A percentile compares a stretch with the other conserved stretches of the same genome.
Conservation (phyloP, 30 jellyfish, hydroid and myxozoan species). For the Sanderia malayensis region DNA sequence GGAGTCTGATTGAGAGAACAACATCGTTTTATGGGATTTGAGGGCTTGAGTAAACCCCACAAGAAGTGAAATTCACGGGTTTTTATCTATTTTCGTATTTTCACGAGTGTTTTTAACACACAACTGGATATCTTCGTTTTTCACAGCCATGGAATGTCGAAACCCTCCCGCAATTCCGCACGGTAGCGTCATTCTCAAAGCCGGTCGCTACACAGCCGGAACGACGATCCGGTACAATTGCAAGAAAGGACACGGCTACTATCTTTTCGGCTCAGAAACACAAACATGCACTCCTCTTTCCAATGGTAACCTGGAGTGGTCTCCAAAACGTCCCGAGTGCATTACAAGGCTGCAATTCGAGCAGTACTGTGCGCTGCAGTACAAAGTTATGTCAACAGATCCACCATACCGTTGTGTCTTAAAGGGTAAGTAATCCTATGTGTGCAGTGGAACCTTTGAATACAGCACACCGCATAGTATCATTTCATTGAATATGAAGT, state of each 20-base stretch:
- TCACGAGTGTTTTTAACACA: too few species aligned
- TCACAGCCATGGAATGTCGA: too few species aligned
- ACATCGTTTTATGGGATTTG: too few species aligned
- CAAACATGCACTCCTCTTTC: constrained; percentile 41
- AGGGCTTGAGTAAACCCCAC: too few species aligned
- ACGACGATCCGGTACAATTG: constrained; percentile 26
- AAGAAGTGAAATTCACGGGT: too few species aligned
- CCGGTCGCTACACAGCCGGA: constrained; percentile 8
- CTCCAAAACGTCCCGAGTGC: constrained; percentile 40
- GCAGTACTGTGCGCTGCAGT: constrained; percentile 48
- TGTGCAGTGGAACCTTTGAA: too few species aligned
- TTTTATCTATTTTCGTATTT: too few species aligned
- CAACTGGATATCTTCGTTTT: too few species aligned
- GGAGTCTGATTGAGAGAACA: too few species aligned
- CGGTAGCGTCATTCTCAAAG: constrained; percentile 36
- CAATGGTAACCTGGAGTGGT: constrained; percentile 60
- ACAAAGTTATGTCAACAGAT: constrained; percentile 32
- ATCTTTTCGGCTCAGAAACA: constrained; percentile 32
- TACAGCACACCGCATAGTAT: too few species aligned
- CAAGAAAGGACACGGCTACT: constrained; percentile 39
- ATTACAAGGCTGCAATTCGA: constrained; percentile 29
- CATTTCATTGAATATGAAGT: too few species aligned
- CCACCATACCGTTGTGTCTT: constrained; percentile 44
- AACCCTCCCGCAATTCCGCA: constrained; percentile 26
- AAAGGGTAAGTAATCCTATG: constrained; percentile 38